phyloP scores from a whole-genome alignment of 92 coral and sea anemone genomes.

The Palythoa heliodiscus region DNA sequence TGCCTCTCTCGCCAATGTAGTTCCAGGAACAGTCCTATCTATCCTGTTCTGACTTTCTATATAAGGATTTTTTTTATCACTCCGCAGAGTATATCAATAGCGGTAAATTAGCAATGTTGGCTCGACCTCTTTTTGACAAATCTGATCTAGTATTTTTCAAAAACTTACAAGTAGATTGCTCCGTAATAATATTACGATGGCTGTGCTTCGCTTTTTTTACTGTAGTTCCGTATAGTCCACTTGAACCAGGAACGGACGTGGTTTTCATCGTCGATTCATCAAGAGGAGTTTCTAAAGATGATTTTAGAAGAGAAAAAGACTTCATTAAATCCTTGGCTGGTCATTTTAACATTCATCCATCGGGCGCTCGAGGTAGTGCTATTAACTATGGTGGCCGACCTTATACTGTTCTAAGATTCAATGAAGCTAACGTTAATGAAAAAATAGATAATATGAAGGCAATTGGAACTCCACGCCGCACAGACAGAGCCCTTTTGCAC shows the following conservation, averaged over 20 bases:
- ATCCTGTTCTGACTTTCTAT: too few species aligned
- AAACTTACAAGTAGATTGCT: not conserved
- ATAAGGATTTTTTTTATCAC: too few species aligned
- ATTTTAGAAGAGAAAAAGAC: not conserved
- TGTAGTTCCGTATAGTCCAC: conserved; percentile 32
- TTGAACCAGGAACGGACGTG: conserved; percentile 45
- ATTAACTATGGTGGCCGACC: not conserved
- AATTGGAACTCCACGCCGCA: not conserved
- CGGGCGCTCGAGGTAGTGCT: conserved; percentile 1
- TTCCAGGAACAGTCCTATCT: too few species aligned
- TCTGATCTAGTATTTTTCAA: too few species aligned
- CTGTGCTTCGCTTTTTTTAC: not conserved
- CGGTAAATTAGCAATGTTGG: too few species aligned
- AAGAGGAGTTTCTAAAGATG: not conserved
- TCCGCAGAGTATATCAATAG: too few species aligned
- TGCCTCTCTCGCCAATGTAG: too few species aligned
- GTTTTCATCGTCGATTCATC: conserved; percentile 32
- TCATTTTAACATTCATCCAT: not conserved
- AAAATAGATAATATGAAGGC: not conserved
- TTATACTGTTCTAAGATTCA: not conserved
- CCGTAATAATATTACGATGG: not conserved
- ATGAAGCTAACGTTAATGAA: not conserved
- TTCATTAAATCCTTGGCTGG: not conserved
- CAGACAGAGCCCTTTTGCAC: not conserved
- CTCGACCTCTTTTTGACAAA: too few species aligned